Evolutionary conservation across 2,113 vertebrate species (phyloP).

Genomic region (Protobothrops flavoviridis): DNA sequence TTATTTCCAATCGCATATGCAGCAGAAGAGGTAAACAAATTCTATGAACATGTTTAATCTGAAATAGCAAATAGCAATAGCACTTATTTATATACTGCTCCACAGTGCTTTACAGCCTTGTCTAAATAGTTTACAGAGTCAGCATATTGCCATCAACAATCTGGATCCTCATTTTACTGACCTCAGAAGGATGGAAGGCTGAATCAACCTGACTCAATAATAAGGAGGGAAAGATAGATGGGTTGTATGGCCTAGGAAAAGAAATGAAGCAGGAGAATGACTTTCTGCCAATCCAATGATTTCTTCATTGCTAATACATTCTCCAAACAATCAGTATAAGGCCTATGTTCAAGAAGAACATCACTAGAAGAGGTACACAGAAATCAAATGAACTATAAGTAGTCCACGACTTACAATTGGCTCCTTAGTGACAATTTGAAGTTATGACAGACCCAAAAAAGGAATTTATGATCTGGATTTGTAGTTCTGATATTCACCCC

Average conservation of each 20-base stretch:
- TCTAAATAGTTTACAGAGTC: neutral
- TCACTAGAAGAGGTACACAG: neutral
- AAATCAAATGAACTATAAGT: neutral
- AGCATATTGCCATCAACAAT: neutral
- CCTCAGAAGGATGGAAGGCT: neutral
- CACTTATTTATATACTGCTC: neutral
- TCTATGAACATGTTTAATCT: neutral
- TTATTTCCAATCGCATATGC: neutral
- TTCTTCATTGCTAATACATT: neutral
- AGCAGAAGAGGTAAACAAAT: neutral
- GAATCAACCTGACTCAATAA: neutral
- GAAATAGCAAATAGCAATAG: neutral
- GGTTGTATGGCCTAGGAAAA: neutral
- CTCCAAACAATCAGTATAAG: neutral
- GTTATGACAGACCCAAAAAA: no score
- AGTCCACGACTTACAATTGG: neutral
- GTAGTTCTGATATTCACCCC: no score
- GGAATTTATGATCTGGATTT: no score
- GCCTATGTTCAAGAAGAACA: neutral
- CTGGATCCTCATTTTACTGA: neutral
- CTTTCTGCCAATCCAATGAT: neutral
- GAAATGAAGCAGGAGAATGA: neutral
- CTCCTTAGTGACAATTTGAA: neutral
- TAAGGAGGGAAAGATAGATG: neutral
- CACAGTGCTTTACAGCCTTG: no score